Evolutionary conservation across 2,113 vertebrate genomes (phyloP).

Genomic region (Larimichthys polyactis): DNA sequence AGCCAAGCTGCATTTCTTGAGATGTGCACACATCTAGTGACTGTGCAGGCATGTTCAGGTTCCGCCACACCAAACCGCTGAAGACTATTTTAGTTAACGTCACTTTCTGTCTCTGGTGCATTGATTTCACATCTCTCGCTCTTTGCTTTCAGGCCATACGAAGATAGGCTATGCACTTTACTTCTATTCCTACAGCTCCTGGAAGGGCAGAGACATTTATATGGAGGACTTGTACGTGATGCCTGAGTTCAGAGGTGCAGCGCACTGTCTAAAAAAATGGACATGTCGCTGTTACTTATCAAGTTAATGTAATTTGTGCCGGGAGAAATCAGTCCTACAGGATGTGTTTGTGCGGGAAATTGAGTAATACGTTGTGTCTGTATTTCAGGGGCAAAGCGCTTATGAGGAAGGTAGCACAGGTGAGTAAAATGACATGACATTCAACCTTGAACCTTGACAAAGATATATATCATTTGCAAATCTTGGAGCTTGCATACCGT

Average conservation of each 20-base stretch:
- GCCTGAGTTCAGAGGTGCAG: conserved; percentile 87
- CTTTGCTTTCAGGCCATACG: conserved; percentile 76
- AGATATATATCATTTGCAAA: not conserved
- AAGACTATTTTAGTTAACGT: too few relatives aligned
- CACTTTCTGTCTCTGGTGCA: not conserved
- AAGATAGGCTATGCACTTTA: conserved; percentile 88
- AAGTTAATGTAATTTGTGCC: not conserved
- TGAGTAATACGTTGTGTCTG: not conserved
- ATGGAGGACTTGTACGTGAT: conserved; percentile 91
- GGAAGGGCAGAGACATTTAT: conserved; percentile 80
- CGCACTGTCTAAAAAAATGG: too few relatives aligned
- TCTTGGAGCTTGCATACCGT: not conserved
- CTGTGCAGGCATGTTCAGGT: too few relatives aligned
- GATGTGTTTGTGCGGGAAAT: not conserved
- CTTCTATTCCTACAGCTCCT: conserved; percentile 85
- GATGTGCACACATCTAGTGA: too few relatives aligned
- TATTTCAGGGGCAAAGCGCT: conserved; percentile 82
- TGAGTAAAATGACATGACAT: conserved; percentile 53
- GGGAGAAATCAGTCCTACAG: too few relatives aligned
- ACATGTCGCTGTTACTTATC: not conserved
- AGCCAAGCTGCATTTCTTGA: too few relatives aligned
- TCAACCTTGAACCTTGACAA: not conserved
- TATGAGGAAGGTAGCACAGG: conserved; percentile 85
- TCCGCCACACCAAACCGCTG: too few relatives aligned
- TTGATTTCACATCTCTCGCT: not conserved